Percentiles rank a stretch among this genome's conserved stretches.
Conservation (phyloP, 2,797 vertebrate genomes). For the Manis crassicaudata region DNA sequence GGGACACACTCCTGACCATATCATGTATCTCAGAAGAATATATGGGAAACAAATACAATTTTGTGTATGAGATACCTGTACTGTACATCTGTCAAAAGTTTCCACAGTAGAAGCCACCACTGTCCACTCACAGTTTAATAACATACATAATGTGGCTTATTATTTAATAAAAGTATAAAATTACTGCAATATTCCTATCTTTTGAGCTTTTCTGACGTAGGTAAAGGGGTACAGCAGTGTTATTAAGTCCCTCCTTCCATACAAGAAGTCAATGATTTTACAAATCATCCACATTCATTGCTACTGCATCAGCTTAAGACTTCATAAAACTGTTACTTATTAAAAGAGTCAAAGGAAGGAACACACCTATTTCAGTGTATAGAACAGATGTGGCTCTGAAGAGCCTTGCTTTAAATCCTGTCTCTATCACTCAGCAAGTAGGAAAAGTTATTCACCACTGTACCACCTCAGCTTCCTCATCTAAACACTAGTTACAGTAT, state of each 20-base stretch:
- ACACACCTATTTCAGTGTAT: neutral
- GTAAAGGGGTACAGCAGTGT: neutral
- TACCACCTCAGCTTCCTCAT: neutral
- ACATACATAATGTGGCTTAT: neutral
- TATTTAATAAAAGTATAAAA: constrained; percentile 7
- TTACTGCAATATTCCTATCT: neutral
- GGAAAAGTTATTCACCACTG: neutral
- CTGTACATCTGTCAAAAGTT: neutral
- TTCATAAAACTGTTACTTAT: neutral
- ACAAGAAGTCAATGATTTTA: neutral
- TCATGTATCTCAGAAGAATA: constrained; percentile 17
- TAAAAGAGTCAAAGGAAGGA: neutral
- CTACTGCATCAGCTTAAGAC: neutral
- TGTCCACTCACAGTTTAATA: constrained; percentile 9
- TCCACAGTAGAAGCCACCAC: neutral
- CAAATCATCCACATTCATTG: neutral
- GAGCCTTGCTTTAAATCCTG: neutral
- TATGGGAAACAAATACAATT: neutral
- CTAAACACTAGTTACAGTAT: neutral
- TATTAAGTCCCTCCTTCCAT: neutral
- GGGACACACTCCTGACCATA: neutral
- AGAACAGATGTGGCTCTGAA: neutral
- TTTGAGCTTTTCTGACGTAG: constrained; percentile 26
- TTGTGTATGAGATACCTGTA: neutral
- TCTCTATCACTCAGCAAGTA: neutral